These are phyloP conservation scores for Mercenaria mercenaria DNA, from an alignment of 1,140 invertebrate species.

Conservation along the genomic window DNA sequence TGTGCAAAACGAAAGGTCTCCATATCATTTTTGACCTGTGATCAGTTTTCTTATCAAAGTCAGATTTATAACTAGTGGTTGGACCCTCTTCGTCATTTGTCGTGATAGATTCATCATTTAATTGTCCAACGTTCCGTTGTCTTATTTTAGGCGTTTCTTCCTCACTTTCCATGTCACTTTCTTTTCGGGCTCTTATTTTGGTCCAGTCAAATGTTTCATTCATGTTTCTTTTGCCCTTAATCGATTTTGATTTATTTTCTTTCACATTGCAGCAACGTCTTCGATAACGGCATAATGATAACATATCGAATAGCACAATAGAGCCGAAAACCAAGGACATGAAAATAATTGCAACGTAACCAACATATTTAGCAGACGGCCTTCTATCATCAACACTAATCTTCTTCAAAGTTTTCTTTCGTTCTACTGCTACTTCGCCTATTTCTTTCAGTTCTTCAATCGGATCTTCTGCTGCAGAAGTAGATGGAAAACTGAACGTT, in stretches of 20 bases:
- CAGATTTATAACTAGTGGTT: not conserved
- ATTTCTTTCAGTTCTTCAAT: constrained; percentile 54
- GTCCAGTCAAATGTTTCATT: not conserved
- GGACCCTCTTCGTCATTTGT: not conserved
- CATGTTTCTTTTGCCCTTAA: not conserved
- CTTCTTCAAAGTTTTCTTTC: constrained; percentile 45
- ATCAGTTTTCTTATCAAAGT: not conserved
- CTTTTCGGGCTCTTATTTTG: not conserved
- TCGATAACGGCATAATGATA: constrained; percentile 12
- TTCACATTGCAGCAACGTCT: not conserved
- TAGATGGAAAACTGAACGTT: not conserved
- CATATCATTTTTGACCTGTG: not conserved
- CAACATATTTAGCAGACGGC: constrained; percentile 55
- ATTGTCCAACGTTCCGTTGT: not conserved
- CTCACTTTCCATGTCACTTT: not conserved
- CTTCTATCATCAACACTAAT: constrained; percentile 42
- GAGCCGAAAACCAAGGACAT: constrained; percentile 18
- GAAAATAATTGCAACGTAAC: constrained; percentile 51
- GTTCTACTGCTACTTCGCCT: not conserved
- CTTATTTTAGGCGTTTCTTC: not conserved
- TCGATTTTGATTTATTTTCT: not conserved
- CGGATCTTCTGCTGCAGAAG: not conserved
- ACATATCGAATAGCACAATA: constrained; percentile 49
- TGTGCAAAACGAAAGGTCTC: not conserved
- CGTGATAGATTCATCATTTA: not conserved